Conservation (phyloP, 2,113 vertebrate species). For the Misgurnus mizolepis region DNA sequence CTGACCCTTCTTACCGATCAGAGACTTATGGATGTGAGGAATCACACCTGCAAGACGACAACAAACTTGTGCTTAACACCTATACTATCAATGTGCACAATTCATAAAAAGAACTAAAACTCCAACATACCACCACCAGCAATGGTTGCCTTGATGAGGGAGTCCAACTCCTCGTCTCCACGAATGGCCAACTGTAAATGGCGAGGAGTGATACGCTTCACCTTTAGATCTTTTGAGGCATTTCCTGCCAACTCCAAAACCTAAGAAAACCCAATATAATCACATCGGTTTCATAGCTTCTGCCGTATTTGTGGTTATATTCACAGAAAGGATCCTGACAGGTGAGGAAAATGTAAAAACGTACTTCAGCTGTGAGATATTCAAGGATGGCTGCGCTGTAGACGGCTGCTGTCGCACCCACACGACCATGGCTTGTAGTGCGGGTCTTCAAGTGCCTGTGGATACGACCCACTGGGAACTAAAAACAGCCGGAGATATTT, state of each 20-base stretch:
- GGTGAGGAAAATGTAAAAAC: background rate
- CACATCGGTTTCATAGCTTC: too few species aligned
- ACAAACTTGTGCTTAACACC: background rate
- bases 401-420: conserved; percentile 96
- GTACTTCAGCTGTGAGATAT: conserved; percentile 97
- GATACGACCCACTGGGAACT: conserved; percentile 98
- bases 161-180: conserved; percentile 96
- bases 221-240: conserved; percentile 97
- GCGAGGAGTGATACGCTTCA: conserved; percentile 97
- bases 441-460: conserved; percentile 98
- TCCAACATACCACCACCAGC: conserved; percentile 89
- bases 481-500: background rate
- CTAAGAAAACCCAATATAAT: conserved; percentile 62
- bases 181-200: conserved; percentile 97
- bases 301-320: too few species aligned
- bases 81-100: background rate
- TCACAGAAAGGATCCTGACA: too few species aligned
- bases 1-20: conserved; percentile 98
- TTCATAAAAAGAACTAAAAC: background rate
- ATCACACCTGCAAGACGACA: conserved; percentile 84
- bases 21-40: conserved; percentile 98
- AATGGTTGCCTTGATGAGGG: conserved; percentile 98
- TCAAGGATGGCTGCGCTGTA: conserved; percentile 97
- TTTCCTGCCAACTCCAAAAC: conserved; percentile 98
- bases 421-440: conserved; percentile 94